Evolutionary conservation across 2,888 invertebrate genomes (phyloP).

Genomic region (Nineta flava): DNA sequence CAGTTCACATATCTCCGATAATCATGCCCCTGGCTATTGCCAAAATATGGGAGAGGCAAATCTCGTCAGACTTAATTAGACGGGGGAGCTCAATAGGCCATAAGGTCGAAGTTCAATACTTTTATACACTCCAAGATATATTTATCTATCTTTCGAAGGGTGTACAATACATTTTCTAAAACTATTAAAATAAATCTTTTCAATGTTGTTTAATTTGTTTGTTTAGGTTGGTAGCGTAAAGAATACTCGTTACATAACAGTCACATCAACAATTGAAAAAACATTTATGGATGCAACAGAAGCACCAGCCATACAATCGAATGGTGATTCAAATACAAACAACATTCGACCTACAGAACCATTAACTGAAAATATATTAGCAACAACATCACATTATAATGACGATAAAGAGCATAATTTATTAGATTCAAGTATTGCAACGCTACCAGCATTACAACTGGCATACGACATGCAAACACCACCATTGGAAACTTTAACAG

Average conservation of each 20-base stretch:
- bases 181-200: too few relatives aligned
- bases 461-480: conserved; percentile 68
- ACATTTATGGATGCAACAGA: conserved; percentile 43
- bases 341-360: conserved; percentile 42
- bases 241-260: conserved; percentile 75
- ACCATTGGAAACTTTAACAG: conserved; percentile 73
- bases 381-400: conserved; percentile 52
- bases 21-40: too few relatives aligned
- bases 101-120: too few relatives aligned
- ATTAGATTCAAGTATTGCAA: conserved; percentile 65
- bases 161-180: too few relatives aligned
- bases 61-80: too few relatives aligned
- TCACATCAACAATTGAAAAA: conserved; percentile 74
- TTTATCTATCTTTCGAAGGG: too few relatives aligned
- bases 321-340: conserved; percentile 1
- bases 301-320: conserved; percentile 31
- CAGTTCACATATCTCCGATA: too few relatives aligned
- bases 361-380: conserved; percentile 74
- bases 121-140: too few relatives aligned
- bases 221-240: conserved; percentile 66
- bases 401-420: conserved; percentile 52
- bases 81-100: too few relatives aligned
- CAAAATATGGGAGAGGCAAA: too few relatives aligned
- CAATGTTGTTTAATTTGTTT: too few relatives aligned
- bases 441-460: conserved; percentile 63